These are phyloP conservation scores for Murina feae DNA, from an alignment of 2,113 vertebrate species.

Conservation along the genomic window DNA sequence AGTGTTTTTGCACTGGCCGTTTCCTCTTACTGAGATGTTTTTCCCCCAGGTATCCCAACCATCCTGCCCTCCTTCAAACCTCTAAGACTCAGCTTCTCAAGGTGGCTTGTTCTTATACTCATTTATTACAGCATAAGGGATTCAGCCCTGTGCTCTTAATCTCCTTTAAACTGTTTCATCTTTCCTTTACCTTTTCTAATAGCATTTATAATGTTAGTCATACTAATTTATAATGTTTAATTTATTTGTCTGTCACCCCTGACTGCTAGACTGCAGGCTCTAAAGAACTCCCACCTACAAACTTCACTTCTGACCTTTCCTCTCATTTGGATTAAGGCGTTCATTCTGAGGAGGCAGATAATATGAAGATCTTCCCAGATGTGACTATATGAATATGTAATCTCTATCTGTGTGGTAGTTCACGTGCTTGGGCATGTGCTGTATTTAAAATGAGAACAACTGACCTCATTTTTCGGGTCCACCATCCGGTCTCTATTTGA, in stretches of 20 bases:
- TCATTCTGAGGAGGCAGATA: neutral
- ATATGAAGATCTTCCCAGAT: neutral
- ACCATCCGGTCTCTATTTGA: neutral
- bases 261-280: neutral
- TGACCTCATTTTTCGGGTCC: neutral
- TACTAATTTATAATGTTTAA: neutral
- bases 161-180: neutral
- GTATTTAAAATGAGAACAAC: neutral
- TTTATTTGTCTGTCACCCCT: neutral
- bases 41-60: neutral
- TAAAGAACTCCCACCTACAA: neutral
- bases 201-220: neutral
- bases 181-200: neutral
- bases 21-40: neutral
- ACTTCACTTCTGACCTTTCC: neutral
- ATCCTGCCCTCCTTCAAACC: neutral
- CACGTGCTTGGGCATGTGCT: neutral
- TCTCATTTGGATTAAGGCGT: neutral
- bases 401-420: neutral
- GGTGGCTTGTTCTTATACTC: neutral
- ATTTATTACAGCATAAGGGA: neutral
- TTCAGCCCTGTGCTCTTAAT: neutral
- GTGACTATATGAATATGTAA: neutral
- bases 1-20: neutral
- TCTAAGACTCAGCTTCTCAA: neutral